Base-by-base conservation (phyloP, 2,888 invertebrate genomes). In the Gandaritis pyraliata region DNA sequence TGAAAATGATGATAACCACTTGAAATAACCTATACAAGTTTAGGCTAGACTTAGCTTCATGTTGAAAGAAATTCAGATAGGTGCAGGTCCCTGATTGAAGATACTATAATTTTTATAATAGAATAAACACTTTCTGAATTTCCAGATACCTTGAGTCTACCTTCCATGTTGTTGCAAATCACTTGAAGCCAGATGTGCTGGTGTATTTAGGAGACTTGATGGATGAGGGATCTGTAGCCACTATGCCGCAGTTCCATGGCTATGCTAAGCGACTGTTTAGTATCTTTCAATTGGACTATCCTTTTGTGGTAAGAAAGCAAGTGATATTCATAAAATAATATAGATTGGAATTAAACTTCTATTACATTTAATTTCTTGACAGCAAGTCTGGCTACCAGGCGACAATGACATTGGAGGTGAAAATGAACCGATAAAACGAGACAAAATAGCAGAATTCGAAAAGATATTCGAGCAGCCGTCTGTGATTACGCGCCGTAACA, bases 351-450 rank as follows among this genome's bases (percentile, higher is more conserved):
- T 33, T 11, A 33, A 41, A 41, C 3, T n/a, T n/a, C n/a, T n/a
- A n/a, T 39, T 15, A 15, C 41, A 6, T 18, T 45, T 36, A 36
- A 45, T 43, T 47, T 8, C 29, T 10, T 41, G 33, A 11, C 85
- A 96, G 96, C 94, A 94, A 87, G 93, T 99, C 55, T 98, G 96
- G 93, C 86, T 99, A 66, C 97, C 98, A 16, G 99, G 99, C 5
- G 99, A 99, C 83, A 99, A 99, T 87, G 99, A 99, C 81, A 97
- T 99, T 61, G 99, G 99, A 7, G 99, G 99, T 12, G 99, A 99
- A 87, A 95, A 94, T 64, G 95, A 96, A 74, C 93, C 94, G 41
- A 94, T 97, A 45, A 94, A 94, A 18, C 86, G 90, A 48, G 85
- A 94, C n/a, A 97, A 97, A 87, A 81, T 96, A 6, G 84, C 91